Percentiles rank a stretch among this genome's conserved stretches.
Conservation (phyloP, 23 tunicate species). For the Halocynthia roretzi region DNA sequence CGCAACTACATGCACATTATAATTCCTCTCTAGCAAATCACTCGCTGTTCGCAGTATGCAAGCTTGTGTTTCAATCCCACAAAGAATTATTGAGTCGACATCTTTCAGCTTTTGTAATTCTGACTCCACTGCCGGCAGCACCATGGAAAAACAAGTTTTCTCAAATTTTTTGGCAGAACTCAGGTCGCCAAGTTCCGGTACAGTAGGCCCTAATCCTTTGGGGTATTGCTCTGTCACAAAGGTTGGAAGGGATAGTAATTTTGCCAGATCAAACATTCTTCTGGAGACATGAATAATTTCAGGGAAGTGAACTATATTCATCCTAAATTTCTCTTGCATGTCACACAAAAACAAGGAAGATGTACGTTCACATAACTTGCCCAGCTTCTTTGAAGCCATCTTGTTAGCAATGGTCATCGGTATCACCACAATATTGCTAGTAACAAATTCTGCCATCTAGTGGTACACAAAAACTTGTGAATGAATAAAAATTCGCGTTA, state of each 20-base stretch:
- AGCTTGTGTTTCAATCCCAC: conserved; percentile 98
- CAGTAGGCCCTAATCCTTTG: conserved; percentile 93
- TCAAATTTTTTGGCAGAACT: conserved; percentile 82
- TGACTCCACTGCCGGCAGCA: conserved; percentile 55
- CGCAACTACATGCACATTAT: conserved; percentile 90
- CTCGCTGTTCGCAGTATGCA: conserved; percentile 78
- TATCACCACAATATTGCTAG: no score
- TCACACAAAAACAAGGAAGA: conserved; percentile 73
- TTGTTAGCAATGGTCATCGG: not conserved
- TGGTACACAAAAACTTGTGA: no score
- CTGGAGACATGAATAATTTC: conserved; percentile 52
- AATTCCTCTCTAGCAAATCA: conserved; percentile 62
- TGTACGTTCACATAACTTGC: conserved; percentile 55
- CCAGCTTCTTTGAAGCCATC: conserved; percentile 64
- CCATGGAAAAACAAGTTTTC: conserved; percentile 85
- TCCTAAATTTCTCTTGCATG: conserved; percentile 93
- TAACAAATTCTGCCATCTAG: no score
- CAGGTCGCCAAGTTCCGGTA: conserved; percentile 70
- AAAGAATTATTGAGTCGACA: conserved; percentile 56
- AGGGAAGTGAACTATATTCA: conserved; percentile 68
- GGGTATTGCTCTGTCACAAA: conserved; percentile 94
- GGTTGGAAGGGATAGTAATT: conserved; percentile 58
- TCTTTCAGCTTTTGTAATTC: conserved; percentile 25
- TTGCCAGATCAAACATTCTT: conserved; percentile 74
- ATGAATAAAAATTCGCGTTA: no score